phyloP scores from a whole-genome alignment of 2,888 invertebrate species.

The Omphaloscelis lunosa region DNA sequence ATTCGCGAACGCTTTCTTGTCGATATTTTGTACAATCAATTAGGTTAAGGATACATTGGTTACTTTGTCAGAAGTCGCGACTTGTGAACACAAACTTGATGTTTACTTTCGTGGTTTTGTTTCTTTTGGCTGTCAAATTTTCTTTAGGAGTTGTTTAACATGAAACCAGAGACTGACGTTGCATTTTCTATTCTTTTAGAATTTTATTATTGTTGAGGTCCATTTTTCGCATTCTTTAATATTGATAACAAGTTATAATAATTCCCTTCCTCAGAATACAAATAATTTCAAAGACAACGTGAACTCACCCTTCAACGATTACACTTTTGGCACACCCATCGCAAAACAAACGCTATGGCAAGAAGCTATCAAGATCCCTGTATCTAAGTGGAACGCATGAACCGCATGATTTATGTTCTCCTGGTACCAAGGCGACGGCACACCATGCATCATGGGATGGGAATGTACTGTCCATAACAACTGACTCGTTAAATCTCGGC shows the following conservation, averaged over 20 bases:
- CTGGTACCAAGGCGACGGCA: constrained; percentile 44
- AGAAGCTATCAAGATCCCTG: constrained; percentile 65
- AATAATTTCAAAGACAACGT: constrained; percentile 37
- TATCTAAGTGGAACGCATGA: constrained; percentile 62
- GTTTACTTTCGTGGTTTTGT: constrained; percentile 37
- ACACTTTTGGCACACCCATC: constrained; percentile 61
- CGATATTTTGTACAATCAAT: constrained; percentile 86
- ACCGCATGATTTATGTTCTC: constrained; percentile 66
- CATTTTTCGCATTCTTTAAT: background rate
- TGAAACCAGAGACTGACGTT: background rate
- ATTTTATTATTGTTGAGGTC: no score
- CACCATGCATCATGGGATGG: constrained; percentile 64
- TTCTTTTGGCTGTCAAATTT: constrained; percentile 9
- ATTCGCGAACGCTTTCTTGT: constrained; percentile 86
- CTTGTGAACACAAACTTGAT: constrained; percentile 44
- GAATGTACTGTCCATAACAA: constrained; percentile 65
- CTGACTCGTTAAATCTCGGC: constrained; percentile 62
- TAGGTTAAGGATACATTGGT: constrained; percentile 74
- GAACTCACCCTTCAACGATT: constrained; percentile 28
- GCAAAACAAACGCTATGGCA: constrained; percentile 56
- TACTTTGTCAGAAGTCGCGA: constrained; percentile 50
- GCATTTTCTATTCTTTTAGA: background rate
- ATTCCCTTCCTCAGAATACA: constrained; percentile 8
- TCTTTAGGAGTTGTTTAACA: background rate
- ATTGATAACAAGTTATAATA: background rate